Percentiles rank a stretch among this genome's conserved stretches.
phyloP scores from a whole-genome alignment of 2,888 invertebrate species.

The Heterodera filipjevi region DNA sequence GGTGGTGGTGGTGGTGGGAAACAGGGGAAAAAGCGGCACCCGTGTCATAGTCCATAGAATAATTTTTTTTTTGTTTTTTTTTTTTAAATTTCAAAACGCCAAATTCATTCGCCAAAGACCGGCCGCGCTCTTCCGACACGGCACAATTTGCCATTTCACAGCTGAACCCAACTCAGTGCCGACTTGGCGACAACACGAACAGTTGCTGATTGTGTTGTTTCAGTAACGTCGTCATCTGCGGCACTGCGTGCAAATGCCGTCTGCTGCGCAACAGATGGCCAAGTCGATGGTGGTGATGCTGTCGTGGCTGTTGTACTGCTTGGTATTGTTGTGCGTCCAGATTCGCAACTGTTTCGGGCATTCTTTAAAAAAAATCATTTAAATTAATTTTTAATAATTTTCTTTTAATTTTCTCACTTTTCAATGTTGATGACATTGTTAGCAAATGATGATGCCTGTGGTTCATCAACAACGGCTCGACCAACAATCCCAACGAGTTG shows the following conservation, averaged over 20 bases:
- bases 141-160: too few relatives aligned
- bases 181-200: not conserved
- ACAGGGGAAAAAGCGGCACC: too few relatives aligned
- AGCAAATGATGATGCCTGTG: too few relatives aligned
- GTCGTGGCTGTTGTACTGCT: not conserved
- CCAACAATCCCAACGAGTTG: not conserved
- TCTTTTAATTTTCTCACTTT: not conserved
- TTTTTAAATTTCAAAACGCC: not conserved
- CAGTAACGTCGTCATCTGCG: not conserved
- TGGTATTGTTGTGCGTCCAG: not conserved
- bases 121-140: too few relatives aligned
- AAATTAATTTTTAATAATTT: not conserved
- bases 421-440: not conserved
- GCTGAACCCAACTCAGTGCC: not conserved
- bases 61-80: not conserved
- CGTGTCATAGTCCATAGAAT: not conserved
- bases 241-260: not conserved
- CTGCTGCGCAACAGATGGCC: not conserved
- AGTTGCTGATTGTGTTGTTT: not conserved
- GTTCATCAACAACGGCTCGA: too few relatives aligned
- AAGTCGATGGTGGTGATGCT: not conserved
- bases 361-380: not conserved
- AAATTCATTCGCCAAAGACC: too few relatives aligned
- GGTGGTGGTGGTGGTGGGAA: too few relatives aligned
- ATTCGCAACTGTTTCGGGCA: not conserved